These are phyloP conservation scores for Ceratina australensis DNA, from an alignment of 1,140 invertebrate genomes.

Conservation along the genomic window DNA sequence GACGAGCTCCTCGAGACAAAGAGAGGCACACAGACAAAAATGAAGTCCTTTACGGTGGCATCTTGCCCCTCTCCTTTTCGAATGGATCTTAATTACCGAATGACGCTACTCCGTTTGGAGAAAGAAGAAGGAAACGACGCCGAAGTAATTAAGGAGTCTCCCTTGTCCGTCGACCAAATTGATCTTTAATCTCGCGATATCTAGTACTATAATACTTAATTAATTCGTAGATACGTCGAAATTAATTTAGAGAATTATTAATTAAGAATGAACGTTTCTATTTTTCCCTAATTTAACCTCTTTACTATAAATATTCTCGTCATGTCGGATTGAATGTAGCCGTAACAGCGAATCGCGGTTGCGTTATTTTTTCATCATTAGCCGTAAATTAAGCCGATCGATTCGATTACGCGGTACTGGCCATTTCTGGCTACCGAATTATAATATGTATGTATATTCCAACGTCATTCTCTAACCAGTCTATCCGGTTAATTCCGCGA, in stretches of 20 bases:
- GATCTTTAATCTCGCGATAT: background rate
- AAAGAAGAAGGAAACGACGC: background rate
- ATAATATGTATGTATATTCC: no score
- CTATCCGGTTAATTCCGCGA: background rate
- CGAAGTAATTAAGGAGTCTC: background rate
- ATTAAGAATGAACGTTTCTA: no score
- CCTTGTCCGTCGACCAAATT: background rate
- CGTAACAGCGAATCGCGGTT: background rate
- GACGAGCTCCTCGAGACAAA: background rate
- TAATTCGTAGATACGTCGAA: no score
- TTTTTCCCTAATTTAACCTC: no score
- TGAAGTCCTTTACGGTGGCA: background rate
- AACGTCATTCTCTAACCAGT: background rate
- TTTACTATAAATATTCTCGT: background rate
- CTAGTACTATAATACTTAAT: no score
- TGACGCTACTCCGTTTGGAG: background rate
- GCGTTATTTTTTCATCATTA: background rate
- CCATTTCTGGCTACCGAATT: background rate
- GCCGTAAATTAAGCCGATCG: background rate
- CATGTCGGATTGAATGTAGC: background rate
- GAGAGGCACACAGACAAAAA: background rate
- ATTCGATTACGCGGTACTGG: background rate
- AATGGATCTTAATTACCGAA: conserved; percentile 20
- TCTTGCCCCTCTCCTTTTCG: background rate
- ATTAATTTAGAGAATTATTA: no score